Conservation (phyloP, 2,113 vertebrate genomes). For the Perccottus glenii region DNA sequence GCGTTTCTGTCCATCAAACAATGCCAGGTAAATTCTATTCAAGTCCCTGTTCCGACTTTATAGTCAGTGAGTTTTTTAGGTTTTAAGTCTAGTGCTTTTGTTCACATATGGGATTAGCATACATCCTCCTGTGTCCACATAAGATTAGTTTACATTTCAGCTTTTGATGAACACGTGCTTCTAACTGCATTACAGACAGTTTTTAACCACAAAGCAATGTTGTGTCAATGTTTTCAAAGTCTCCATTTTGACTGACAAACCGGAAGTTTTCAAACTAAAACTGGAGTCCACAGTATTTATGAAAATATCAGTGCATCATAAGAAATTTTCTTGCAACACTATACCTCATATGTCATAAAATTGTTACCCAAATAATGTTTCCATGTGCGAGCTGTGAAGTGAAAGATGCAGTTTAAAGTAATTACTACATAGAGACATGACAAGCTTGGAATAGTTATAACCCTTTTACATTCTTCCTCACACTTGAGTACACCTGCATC, state of each 20-base stretch:
- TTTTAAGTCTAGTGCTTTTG: background rate
- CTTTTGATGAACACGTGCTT: too few species aligned
- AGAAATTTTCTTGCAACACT: too few species aligned
- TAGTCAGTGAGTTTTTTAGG: background rate
- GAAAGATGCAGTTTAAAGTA: background rate
- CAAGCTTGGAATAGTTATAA: slow-evolving; percentile 1
- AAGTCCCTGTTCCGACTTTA: background rate
- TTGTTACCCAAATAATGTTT: background rate
- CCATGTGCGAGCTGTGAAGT: background rate
- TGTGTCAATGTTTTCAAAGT: too few species aligned
- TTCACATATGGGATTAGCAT: background rate
- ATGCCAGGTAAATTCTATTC: background rate
- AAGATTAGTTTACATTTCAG: background rate
- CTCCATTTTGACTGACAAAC: too few species aligned
- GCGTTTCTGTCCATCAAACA: slow-evolving; percentile 4
- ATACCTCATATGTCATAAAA: background rate
- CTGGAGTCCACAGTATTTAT: too few species aligned
- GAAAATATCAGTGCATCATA: too few species aligned
- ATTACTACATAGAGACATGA: slow-evolving; percentile 5
- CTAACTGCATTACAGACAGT: too few species aligned
- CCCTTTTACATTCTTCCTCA: slow-evolving; percentile 16
- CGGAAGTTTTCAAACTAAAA: too few species aligned
- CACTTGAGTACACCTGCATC: slow-evolving; percentile 41
- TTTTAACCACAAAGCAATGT: too few species aligned
- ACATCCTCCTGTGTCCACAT: background rate